Evolutionary conservation across 1,140 invertebrate species (phyloP), one percentile per base, ranked within the genome.

Genomic region (Drosophila mauritiana): DNA sequence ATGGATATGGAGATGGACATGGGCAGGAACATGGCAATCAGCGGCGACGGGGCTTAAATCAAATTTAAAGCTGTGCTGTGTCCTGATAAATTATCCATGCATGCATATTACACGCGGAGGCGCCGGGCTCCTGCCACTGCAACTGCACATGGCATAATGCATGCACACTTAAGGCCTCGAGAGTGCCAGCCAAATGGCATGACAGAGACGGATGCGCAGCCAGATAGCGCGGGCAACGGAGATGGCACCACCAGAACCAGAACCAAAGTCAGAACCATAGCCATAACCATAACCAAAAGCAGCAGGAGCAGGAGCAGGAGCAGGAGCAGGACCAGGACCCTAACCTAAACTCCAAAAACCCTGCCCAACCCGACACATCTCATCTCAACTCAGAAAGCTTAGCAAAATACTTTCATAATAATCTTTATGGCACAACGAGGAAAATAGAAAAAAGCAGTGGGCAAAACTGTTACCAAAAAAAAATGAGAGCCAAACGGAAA

Each of bases 331-430:
- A 37, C 3, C 10, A 15, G 2, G 10, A 20, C 54, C 36, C 11
- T 36, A 20, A 25, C 46, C 59, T 40, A 53, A 53, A 25, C 46
- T 59, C 6, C 45, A 36, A 54, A 58, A 37, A n/a, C 43, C 62
- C 25, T 39, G 8, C 5, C 57, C 63, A 37, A 5, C 27, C 40
- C 73, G 42, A 31, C 34, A 49, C 59, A 65, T 54, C 72, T 52
- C 72, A 73, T 55, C 72, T 58, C 62, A 42, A 57, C 61, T 65
- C 52, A 43, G 40, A 78, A 74, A 85, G 82, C 82, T 86, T 79
- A 82, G 79, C 62, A 86, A 82, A 88, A 86, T 82, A 82, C 83
- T 86, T 88, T 88, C 78, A 86, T 86, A 86, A 86, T 86, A 86
- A 86, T 86, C 82, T 86, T 86, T 82, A 86, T 86, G 83, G 78